Percentiles rank a stretch among this genome's conserved stretches.
Evolutionary conservation across 2,797 vertebrate genomes (phyloP).

Genomic region (Sciurus vulgaris): DNA sequence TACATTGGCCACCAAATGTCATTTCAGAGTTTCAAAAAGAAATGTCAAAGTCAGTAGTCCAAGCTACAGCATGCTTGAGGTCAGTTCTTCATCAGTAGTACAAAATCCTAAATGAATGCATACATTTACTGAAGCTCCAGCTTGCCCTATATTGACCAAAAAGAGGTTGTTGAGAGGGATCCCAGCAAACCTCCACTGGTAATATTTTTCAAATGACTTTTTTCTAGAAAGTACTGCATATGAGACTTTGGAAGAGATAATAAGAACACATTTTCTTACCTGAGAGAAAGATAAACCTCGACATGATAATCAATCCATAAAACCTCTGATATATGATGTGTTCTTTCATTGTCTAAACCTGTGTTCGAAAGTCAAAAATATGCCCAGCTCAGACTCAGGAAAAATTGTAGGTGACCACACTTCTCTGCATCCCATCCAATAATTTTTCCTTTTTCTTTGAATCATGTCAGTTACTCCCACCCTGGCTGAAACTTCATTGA

Average conservation of each 20-base stretch:
- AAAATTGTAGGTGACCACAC: not conserved
- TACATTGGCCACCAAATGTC: slow-evolving; percentile 27
- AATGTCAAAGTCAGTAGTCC: slow-evolving; percentile 18
- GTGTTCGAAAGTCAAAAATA: slow-evolving; percentile 78
- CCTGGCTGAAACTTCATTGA: not conserved
- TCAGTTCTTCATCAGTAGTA: not conserved
- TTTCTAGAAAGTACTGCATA: slow-evolving; percentile 10
- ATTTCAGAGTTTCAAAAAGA: slow-evolving; percentile 37
- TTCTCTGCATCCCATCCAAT: not conserved
- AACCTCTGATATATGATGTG: slow-evolving; percentile 59
- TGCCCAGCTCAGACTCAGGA: slow-evolving; percentile 65
- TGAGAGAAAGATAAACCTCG: slow-evolving; percentile 77
- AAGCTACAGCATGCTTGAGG: slow-evolving; percentile 9
- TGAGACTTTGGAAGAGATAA: slow-evolving; percentile 44
- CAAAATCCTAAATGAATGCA: not conserved
- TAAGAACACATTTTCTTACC: slow-evolving; percentile 80
- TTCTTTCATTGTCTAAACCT: slow-evolving; percentile 82
- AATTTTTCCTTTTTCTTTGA: slow-evolving; percentile 33
- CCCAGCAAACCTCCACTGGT: not conserved
- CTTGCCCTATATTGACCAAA: slow-evolving; percentile 9
- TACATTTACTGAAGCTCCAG: slow-evolving; percentile 9
- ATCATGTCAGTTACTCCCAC: not conserved
- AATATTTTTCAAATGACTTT: slow-evolving; percentile 55
- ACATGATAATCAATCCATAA: slow-evolving; percentile 69
- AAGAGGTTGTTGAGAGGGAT: slow-evolving; percentile 12